phyloP scores from a whole-genome alignment of 2,113 vertebrate genomes.

The Caretta caretta region DNA sequence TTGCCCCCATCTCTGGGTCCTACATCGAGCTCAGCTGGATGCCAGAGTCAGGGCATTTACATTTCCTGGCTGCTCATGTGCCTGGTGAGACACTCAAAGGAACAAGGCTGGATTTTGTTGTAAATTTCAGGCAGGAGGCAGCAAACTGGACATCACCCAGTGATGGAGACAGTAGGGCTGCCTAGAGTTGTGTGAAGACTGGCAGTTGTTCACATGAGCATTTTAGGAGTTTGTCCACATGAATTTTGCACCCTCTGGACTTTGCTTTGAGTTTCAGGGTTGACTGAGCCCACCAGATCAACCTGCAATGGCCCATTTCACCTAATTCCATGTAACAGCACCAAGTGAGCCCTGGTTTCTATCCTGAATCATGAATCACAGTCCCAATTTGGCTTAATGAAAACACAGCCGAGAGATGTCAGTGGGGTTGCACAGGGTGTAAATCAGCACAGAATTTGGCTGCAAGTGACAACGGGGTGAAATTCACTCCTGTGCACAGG shows the following conservation, averaged over 20 bases:
- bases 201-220: not conserved
- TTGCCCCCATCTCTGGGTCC: not conserved
- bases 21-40: not conserved
- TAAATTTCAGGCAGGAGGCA: not conserved
- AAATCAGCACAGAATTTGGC: fast-evolving
- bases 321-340: not conserved
- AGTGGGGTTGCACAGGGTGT: not conserved
- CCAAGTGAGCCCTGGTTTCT: not conserved
- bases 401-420: not conserved
- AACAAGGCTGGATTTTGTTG: not conserved
- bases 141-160: not conserved
- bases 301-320: fast-evolving
- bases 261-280: not conserved
- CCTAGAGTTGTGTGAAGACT: not conserved
- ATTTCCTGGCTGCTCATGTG: not conserved
- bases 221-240: not conserved
- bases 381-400: not conserved
- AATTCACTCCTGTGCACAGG: not conserved
- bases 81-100: not conserved
- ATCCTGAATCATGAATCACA: fast-evolving
- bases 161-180: not conserved
- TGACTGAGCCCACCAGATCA: fast-evolving
- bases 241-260: not conserved
- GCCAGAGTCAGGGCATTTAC: not conserved
- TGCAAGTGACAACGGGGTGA: fast-evolving